Evolutionary conservation across 2,888 invertebrate species (phyloP).

Genomic region (Tetranychus truncatus): DNA sequence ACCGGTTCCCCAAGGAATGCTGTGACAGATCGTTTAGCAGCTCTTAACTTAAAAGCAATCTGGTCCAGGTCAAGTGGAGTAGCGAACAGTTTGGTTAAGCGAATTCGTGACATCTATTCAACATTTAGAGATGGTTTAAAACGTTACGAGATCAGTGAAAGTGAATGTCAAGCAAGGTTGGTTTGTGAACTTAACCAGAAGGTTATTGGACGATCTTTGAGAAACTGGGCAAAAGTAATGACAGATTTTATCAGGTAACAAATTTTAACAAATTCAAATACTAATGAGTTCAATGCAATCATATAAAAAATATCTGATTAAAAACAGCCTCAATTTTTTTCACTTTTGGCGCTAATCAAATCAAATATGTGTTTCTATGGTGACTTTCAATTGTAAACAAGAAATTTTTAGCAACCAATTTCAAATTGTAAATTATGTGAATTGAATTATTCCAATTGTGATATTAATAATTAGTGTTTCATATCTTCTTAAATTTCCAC

Average conservation of each 20-base stretch:
- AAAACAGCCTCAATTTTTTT: too few species aligned
- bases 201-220: slow-evolving; percentile 14
- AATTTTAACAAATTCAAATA: neutral
- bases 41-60: neutral
- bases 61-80: neutral
- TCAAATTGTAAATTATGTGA: too few species aligned
- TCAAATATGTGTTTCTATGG: too few species aligned
- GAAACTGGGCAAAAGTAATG: neutral
- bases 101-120: slow-evolving; percentile 16
- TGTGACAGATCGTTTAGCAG: neutral
- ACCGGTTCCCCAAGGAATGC: neutral
- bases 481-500: too few species aligned
- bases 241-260: neutral
- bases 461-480: too few species aligned
- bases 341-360: too few species aligned
- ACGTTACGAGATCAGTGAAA: slow-evolving; percentile 24
- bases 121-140: slow-evolving; percentile 19
- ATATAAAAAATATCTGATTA: too few species aligned
- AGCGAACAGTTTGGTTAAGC: neutral
- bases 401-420: too few species aligned
- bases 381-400: too few species aligned
- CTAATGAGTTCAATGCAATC: neutral
- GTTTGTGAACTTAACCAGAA: slow-evolving; percentile 25
- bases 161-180: slow-evolving; percentile 24
- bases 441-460: too few species aligned